These are phyloP conservation scores for Harpagus bidentatus DNA, from an alignment of 2,113 vertebrate genomes.

Conservation along the genomic window DNA sequence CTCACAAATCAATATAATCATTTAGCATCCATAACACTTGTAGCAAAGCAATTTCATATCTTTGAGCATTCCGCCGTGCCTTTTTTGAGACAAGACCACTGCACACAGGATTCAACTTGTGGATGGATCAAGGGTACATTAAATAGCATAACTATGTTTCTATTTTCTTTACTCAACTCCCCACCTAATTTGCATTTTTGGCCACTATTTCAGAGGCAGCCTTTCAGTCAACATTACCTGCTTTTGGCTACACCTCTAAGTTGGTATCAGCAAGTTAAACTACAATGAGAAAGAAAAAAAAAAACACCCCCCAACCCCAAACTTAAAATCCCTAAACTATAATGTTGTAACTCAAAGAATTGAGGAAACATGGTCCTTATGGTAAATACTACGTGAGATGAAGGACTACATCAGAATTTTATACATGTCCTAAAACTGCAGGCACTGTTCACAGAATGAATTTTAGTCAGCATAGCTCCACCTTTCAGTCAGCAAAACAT, in stretches of 20 bases:
- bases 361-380: neutral
- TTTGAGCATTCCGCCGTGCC: accelerated
- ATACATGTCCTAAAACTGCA: neutral
- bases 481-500: slow-evolving; percentile 20
- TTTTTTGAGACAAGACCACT: neutral
- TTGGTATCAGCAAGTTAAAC: neutral
- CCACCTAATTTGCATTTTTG: neutral
- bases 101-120: neutral
- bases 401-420: neutral
- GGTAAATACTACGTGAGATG: neutral
- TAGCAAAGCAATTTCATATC: neutral
- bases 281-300: neutral
- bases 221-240: neutral
- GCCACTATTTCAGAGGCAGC: neutral
- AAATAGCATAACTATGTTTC: neutral
- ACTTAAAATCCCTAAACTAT: neutral
- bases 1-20: neutral
- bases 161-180: neutral
- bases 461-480: neutral
- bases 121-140: neutral
- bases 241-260: neutral
- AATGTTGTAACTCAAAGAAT: neutral
- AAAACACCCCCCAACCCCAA: neutral
- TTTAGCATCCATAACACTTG: neutral
- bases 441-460: neutral